These are phyloP conservation scores for Hypercompe scribonia DNA, from an alignment of 2,888 invertebrate species.

Conservation along the genomic window DNA sequence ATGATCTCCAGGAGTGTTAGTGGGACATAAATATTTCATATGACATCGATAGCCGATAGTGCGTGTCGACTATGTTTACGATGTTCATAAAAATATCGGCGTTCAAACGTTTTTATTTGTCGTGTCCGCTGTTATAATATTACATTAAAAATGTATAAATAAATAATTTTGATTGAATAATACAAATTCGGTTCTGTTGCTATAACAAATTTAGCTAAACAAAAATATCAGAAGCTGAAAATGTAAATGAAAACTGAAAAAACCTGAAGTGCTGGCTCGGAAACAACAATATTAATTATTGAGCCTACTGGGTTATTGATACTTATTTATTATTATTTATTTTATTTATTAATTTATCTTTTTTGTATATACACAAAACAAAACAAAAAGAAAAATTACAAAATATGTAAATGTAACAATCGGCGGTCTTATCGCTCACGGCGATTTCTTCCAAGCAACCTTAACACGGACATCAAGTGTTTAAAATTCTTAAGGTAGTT, in stretches of 20 bases:
- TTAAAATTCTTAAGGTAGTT: too few relatives aligned
- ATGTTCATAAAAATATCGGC: slow-evolving; percentile 70
- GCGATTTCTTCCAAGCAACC: too few relatives aligned
- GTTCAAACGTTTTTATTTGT: slow-evolving; percentile 61
- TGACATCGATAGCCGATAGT: slow-evolving; percentile 76
- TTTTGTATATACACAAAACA: too few relatives aligned
- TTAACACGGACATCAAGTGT: too few relatives aligned
- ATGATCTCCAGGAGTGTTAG: slow-evolving; percentile 67
- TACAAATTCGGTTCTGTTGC: neutral
- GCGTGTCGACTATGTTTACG: slow-evolving; percentile 71
- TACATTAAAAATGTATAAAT: slow-evolving; percentile 3
- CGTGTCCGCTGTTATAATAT: slow-evolving; percentile 38
- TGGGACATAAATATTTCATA: slow-evolving; percentile 74
- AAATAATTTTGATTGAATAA: slow-evolving; percentile 1
- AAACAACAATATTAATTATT: too few relatives aligned
- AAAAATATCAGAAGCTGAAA: neutral
- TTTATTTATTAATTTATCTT: too few relatives aligned
- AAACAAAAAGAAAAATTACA: too few relatives aligned
- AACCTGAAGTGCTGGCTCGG: too few relatives aligned
- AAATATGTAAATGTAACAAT: too few relatives aligned
- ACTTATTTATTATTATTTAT: too few relatives aligned
- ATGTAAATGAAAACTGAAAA: neutral
- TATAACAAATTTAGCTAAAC: neutral
- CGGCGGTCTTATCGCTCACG: too few relatives aligned
- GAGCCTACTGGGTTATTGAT: too few relatives aligned